Evolutionary conservation across 1,140 invertebrate species (phyloP).

Genomic region (Drosophila ohnishii): DNA sequence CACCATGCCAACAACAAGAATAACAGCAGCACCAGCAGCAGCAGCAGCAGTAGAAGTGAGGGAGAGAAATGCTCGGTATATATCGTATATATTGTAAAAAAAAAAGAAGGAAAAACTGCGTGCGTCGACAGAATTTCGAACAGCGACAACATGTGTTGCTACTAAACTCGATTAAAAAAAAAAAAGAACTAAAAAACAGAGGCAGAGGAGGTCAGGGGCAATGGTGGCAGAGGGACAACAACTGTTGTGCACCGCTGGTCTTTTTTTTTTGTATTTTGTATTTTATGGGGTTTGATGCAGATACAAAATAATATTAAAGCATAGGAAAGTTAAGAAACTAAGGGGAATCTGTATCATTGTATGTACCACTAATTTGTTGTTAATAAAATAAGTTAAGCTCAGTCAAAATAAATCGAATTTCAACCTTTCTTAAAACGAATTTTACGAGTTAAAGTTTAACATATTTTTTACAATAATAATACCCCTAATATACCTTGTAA

Average conservation of each 20-base stretch:
- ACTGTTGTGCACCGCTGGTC: conserved; percentile 62
- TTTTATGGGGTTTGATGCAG: background rate
- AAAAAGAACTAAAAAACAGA: conserved; percentile 7
- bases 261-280: conserved; percentile 2
- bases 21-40: conserved; percentile 38
- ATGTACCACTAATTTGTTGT: background rate
- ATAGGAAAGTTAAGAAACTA: too few species aligned
- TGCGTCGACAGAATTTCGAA: conserved; percentile 60
- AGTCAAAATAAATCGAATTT: background rate
- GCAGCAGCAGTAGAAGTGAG: conserved; percentile 9
- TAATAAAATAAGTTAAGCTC: background rate
- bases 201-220: conserved; percentile 19
- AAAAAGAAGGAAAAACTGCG: conserved; percentile 38
- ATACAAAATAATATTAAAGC: background rate
- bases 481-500: background rate
- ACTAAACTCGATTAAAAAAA: conserved; percentile 21
- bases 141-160: conserved; percentile 68
- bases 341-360: too few species aligned
- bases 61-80: conserved; percentile 9
- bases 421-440: background rate
- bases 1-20: conserved; percentile 72
- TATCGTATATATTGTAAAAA: conserved; percentile 14
- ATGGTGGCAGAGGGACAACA: conserved; percentile 53
- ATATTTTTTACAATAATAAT: background rate
- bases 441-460: background rate